Evolutionary conservation across 2,797 vertebrate species (phyloP).

Genomic region (Propithecus deckenii): DNA sequence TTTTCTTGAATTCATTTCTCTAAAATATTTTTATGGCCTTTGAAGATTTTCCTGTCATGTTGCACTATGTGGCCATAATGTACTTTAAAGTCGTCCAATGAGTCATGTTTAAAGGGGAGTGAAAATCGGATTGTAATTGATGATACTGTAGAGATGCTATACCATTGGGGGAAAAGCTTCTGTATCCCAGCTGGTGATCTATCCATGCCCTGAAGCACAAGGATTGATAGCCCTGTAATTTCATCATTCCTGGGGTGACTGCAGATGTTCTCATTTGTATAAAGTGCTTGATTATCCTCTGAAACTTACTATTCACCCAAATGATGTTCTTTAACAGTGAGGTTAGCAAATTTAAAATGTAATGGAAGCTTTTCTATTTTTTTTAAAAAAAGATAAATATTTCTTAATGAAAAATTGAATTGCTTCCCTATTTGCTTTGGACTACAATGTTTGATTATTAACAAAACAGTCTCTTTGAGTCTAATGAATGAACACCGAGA

Average conservation of each 20-base stretch:
- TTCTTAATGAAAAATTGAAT: slow-evolving; percentile 32
- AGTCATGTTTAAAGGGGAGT: slow-evolving; percentile 20
- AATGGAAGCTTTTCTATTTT: not conserved
- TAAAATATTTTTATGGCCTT: slow-evolving; percentile 23
- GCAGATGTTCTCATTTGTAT: slow-evolving; percentile 37
- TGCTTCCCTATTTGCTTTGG: slow-evolving; percentile 16
- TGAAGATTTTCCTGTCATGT: not conserved
- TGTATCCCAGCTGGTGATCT: slow-evolving; percentile 16
- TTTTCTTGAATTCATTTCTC: slow-evolving; percentile 23
- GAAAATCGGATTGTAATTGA: not conserved
- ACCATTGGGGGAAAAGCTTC: not conserved
- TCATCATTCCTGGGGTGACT: not conserved
- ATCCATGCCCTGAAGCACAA: not conserved
- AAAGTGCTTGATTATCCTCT: slow-evolving; percentile 3
- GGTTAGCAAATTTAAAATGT: not conserved
- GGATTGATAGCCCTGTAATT: not conserved
- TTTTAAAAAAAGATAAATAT: not conserved
- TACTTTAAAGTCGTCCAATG: not conserved
- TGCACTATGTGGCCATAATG: not conserved
- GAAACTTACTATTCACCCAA: slow-evolving; percentile 14
- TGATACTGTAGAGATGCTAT: not conserved
- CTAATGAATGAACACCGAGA: not conserved
- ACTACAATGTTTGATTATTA: slow-evolving; percentile 1
- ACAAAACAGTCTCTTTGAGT: not conserved
- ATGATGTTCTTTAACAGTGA: not conserved